Base-by-base conservation (phyloP, 1,140 invertebrate species). In the Brachionus rubens region DNA sequence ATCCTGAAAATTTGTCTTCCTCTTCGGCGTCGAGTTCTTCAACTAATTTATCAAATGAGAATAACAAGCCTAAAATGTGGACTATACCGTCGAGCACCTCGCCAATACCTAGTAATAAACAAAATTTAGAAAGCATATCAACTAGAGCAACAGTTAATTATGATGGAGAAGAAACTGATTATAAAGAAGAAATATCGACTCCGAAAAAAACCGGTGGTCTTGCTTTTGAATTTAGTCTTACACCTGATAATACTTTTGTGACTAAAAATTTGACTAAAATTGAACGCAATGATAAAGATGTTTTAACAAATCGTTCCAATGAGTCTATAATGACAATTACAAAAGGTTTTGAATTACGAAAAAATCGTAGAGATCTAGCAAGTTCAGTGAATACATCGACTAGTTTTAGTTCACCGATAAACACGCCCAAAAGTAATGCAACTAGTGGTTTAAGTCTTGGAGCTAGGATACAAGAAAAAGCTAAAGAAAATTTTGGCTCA, bases 341-440 rank as follows among this genome's bases (percentile, higher is more conserved):
- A 12, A 68, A 68, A 68, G 16, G 41, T 33, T 47, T 70, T 21
- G 65, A 48, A 14, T 9, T 36, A 30, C 54, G 54, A 14, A 70
- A 50, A 33, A 47, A 47, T 47, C 43, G 43, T 21, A 24, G 28
- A 47, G 65, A 70, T 21, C 7, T 70, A 33, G 21, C 41, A 3
- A 28, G 14, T 33, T 70, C 65, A 10, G 24, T 70, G n/a, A 47
- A 67, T 43, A 33, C 62, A 21, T 54, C 52, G 33, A 59, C 59
- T 41, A 43, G 59, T 24, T 12, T 26, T 9, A 46, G n/a, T 46
- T 6, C 24, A 14, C 19, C 5, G 3, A 21, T 56, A 6, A 48
- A 72, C 12, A 50, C 43, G 24, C 68, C 68, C 2, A 72, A 72
- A 50, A 72, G 68, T 36, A 48, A 72, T 48, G 68, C 68, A 19